Evolutionary conservation across 2,797 vertebrate species (phyloP).

Genomic region (Sebastolobus altivelis): DNA sequence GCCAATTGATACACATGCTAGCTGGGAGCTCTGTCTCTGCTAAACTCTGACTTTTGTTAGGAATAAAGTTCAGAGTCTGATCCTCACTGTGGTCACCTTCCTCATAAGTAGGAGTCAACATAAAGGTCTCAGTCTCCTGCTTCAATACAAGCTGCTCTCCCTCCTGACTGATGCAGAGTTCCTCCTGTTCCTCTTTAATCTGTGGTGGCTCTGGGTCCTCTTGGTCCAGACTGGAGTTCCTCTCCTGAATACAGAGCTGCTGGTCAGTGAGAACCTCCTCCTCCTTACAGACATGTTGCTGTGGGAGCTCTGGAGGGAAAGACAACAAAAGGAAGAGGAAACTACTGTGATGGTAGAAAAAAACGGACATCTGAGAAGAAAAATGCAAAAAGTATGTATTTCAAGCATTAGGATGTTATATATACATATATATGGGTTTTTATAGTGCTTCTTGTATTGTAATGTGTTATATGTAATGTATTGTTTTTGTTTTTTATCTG

Average conservation of each 20-base stretch:
- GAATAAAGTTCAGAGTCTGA: neutral
- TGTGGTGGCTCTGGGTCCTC: conserved; percentile 1
- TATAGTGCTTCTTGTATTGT: too few species aligned
- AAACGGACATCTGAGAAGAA: too few species aligned
- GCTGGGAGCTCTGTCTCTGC: neutral
- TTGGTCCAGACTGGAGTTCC: neutral
- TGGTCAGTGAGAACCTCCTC: too few species aligned
- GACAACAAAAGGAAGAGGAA: neutral
- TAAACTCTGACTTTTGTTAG: neutral
- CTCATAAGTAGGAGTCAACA: neutral
- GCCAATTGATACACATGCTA: too few species aligned
- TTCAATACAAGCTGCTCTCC: neutral
- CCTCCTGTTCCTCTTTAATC: conserved; percentile 4
- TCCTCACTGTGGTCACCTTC: neutral
- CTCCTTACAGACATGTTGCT: neutral
- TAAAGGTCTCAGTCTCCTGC: conserved; percentile 8
- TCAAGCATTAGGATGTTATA: too few species aligned
- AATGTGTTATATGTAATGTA: too few species aligned
- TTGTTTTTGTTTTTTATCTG: too few species aligned
- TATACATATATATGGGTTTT: too few species aligned
- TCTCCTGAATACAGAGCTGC: too few species aligned
- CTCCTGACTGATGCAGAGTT: neutral
- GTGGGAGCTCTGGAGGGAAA: neutral
- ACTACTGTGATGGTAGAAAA: too few species aligned
- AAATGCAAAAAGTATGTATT: too few species aligned